Percentiles rank a stretch among this genome's conserved stretches.
phyloP scores from a whole-genome alignment of 2,113 vertebrate species.

The Varanus salvator region DNA sequence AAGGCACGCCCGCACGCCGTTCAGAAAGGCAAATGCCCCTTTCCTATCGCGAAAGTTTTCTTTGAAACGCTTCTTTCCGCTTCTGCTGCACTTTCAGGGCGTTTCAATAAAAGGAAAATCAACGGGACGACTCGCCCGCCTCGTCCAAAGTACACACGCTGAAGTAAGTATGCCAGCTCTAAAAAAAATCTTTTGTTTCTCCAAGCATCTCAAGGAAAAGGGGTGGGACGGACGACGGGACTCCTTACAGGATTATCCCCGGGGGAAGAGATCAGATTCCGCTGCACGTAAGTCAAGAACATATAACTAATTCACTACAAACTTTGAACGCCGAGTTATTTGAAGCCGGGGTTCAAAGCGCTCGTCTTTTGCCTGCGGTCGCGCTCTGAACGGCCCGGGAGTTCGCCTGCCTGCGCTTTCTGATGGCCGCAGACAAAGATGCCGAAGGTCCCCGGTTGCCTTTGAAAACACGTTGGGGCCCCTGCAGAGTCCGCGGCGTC shows the following conservation, averaged over 20 bases:
- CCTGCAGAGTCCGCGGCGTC: neutral
- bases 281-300: neutral
- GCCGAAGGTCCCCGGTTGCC: too few relatives aligned
- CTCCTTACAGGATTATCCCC: neutral
- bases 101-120: neutral
- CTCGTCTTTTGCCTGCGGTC: neutral
- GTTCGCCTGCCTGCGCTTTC: neutral
- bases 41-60: neutral
- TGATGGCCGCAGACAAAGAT: neutral
- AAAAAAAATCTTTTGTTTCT: neutral
- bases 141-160: neutral
- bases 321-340: neutral
- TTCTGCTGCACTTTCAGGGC: neutral
- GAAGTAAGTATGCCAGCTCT: neutral
- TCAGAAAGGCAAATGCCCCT: neutral
- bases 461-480: too few relatives aligned
- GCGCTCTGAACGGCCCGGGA: neutral
- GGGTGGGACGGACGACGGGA: neutral
- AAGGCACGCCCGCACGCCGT: neutral
- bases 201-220: neutral
- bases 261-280: neutral
- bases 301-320: neutral
- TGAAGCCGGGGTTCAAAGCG: neutral
- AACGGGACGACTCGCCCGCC: neutral
- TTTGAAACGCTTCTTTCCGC: rapidly evolving